A percentile compares a stretch with the other conserved stretches of the same genome.
phyloP scores from a whole-genome alignment of 2,888 invertebrate species.

The Sepiola atlantica region DNA sequence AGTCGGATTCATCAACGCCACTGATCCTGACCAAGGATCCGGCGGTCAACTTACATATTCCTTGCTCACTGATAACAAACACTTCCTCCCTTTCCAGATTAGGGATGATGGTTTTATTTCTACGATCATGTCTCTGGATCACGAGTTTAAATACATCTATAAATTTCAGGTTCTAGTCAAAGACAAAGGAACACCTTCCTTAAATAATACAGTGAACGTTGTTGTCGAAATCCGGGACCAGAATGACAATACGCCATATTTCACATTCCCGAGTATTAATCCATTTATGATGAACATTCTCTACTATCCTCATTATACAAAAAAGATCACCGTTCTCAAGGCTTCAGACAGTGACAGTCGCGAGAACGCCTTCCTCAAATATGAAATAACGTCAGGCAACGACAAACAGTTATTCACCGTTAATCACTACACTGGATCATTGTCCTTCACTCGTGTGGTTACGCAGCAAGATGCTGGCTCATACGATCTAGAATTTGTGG shows the following conservation, averaged over 20 bases:
- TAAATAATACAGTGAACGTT: neutral
- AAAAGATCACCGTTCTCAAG: neutral
- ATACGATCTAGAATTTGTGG: neutral
- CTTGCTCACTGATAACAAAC: neutral
- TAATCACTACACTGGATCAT: neutral
- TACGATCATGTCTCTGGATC: neutral
- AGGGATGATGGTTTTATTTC: neutral
- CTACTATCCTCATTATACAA: conserved; percentile 13
- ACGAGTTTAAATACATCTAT: neutral
- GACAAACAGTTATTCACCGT: neutral
- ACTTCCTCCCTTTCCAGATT: neutral
- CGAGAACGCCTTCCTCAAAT: neutral
- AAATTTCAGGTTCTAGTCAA: neutral
- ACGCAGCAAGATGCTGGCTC: neutral
- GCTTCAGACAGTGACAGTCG: conserved; percentile 8
- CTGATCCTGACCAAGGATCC: neutral
- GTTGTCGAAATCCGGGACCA: neutral
- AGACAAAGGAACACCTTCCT: neutral
- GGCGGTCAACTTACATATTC: neutral
- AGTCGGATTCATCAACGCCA: neutral
- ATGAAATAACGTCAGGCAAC: neutral
- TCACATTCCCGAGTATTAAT: neutral
- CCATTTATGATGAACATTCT: neutral
- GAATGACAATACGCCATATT: neutral
- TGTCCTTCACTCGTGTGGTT: neutral